phyloP scores from a whole-genome alignment of 2,797 vertebrate genomes.

The Spinibarbus caldwelli region DNA sequence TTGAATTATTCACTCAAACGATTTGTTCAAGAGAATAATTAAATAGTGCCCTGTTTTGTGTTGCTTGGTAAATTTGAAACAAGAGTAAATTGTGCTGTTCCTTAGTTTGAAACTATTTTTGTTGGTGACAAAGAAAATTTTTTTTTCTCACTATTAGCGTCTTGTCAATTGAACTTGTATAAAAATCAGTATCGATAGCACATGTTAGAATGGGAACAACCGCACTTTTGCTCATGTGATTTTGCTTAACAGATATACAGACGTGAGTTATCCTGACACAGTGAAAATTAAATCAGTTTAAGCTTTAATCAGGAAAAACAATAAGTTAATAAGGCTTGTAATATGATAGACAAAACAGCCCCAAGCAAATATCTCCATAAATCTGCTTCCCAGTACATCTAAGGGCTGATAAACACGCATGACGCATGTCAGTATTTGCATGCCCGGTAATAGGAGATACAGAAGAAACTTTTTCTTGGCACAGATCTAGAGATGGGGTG shows the following conservation, averaged over 20 bases:
- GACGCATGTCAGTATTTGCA: slow-evolving; percentile 44
- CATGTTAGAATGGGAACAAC: neutral
- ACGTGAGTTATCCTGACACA: neutral
- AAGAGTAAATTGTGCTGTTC: neutral
- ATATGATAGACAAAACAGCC: slow-evolving; percentile 25
- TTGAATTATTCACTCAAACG: neutral
- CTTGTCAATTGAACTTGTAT: neutral
- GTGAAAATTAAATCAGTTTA: neutral
- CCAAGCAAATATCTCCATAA: slow-evolving; percentile 6
- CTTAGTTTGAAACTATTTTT: neutral
- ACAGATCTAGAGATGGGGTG: neutral
- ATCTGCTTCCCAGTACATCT: slow-evolving; percentile 36
- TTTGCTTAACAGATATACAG: neutral
- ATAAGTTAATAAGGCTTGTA: neutral
- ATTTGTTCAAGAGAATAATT: neutral
- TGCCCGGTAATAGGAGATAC: slow-evolving; percentile 13
- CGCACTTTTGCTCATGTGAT: neutral
- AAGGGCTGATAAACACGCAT: slow-evolving; percentile 31
- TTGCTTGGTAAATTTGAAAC: neutral
- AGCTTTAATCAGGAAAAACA: slow-evolving; percentile 19
- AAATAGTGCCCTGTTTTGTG: neutral
- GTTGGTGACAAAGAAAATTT: too few species aligned
- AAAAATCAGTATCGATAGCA: neutral
- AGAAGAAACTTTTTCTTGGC: slow-evolving; percentile 19
- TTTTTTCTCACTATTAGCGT: too few species aligned